Conservation (phyloP, 2,888 invertebrate species). For the Aphidoletes aphidimyza region DNA sequence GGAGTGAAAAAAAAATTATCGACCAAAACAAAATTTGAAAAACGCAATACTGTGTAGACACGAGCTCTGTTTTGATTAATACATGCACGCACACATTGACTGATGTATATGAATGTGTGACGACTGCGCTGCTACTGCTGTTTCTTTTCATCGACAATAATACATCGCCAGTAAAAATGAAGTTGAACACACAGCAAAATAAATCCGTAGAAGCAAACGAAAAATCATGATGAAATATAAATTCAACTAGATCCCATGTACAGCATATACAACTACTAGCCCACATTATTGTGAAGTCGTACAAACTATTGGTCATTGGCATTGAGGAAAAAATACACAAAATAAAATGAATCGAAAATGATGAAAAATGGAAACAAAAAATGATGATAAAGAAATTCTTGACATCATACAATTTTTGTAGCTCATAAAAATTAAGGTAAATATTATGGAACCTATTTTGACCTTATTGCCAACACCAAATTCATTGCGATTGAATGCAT, state of each 20-base stretch:
- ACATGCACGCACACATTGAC: constrained; percentile 17
- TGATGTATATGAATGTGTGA: constrained; percentile 40
- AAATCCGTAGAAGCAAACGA: neutral
- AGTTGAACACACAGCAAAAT: neutral
- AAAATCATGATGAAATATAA: neutral
- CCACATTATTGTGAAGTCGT: neutral
- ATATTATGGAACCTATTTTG: too few species aligned
- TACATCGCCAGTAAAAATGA: neutral
- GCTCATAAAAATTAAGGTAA: too few species aligned
- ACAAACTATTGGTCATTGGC: neutral
- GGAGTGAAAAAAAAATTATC: constrained; percentile 36
- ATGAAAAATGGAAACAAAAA: too few species aligned
- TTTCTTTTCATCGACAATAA: neutral
- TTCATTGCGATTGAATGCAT: too few species aligned
- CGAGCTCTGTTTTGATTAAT: constrained; percentile 8
- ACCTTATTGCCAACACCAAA: too few species aligned
- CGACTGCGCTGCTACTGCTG: constrained; percentile 44
- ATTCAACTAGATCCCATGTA: neutral
- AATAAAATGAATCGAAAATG: neutral
- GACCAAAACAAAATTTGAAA: constrained; percentile 50
- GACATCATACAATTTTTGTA: too few species aligned
- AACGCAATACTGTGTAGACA: neutral
- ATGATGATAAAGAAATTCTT: too few species aligned
- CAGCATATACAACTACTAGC: neutral
- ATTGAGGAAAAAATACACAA: neutral